Percentiles rank a stretch among this genome's conserved stretches.
phyloP scores from a whole-genome alignment of 2,888 invertebrate species.

The Caenorhabditis becei region DNA sequence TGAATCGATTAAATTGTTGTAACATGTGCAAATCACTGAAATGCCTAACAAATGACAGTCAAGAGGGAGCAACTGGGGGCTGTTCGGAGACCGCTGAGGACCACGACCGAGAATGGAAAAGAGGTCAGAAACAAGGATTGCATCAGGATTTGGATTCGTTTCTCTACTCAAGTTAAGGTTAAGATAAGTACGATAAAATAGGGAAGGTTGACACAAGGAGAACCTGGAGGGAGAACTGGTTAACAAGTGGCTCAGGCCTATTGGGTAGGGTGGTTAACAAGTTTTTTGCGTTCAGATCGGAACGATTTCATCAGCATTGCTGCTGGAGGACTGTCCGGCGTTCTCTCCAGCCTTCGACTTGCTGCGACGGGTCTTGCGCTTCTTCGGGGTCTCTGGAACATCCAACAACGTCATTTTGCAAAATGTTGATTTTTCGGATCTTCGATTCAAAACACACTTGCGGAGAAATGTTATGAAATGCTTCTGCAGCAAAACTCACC shows the following conservation, averaged over 20 bases:
- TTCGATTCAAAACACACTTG: neutral
- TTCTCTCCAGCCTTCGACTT: neutral
- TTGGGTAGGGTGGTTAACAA: neutral
- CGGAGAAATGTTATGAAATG: too few species aligned
- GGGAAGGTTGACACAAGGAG: too few species aligned
- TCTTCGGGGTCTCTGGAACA: slow-evolving; percentile 15
- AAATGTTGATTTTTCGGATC: too few species aligned
- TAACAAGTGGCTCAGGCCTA: too few species aligned
- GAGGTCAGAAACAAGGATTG: slow-evolving; percentile 9
- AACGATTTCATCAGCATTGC: neutral
- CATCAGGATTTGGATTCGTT: slow-evolving; percentile 1
- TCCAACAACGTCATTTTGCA: too few species aligned
- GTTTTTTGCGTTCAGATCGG: slow-evolving; percentile 9
- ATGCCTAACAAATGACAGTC: neutral
- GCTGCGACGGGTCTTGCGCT: slow-evolving; percentile 6
- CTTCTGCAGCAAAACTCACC: too few species aligned
- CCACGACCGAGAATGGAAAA: neutral
- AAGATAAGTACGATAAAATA: too few species aligned
- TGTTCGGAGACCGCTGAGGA: slow-evolving; percentile 5
- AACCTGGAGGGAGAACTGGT: too few species aligned
- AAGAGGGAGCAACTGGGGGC: neutral
- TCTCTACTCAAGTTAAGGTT: too few species aligned
- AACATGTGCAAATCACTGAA: neutral
- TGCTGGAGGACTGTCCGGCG: neutral
- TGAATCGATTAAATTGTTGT: neutral